Percentiles rank a stretch among this genome's conserved stretches.
Evolutionary conservation across 64 coral and sea anemone species (phyloP).

Genomic region (Exaiptasia diaphana): DNA sequence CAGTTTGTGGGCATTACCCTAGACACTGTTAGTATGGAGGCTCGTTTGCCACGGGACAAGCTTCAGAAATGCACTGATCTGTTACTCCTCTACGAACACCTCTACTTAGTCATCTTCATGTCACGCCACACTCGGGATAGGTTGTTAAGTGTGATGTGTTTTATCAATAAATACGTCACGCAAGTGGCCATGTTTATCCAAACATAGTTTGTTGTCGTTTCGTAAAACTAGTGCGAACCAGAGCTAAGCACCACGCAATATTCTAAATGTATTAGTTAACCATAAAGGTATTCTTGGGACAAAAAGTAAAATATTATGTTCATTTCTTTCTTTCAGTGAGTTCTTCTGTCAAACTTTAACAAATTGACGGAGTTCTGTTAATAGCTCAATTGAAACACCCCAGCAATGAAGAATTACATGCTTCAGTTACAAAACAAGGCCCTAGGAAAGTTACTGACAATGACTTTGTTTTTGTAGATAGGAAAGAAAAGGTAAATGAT

Average conservation of each 20-base stretch:
- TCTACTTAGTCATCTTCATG: neutral
- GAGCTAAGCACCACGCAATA: neutral
- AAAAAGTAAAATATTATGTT: too few species aligned
- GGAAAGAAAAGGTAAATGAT: neutral
- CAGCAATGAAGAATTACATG: too few species aligned
- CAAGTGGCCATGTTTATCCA: neutral
- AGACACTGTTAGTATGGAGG: neutral
- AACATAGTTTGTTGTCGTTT: neutral
- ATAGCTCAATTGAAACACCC: too few species aligned
- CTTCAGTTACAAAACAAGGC: too few species aligned
- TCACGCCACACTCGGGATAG: neutral
- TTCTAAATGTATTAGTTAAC: too few species aligned
- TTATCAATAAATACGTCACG: neutral
- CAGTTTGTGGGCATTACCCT: conserved; percentile 43
- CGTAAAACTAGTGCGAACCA: neutral
- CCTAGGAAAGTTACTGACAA: too few species aligned
- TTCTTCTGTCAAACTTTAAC: too few species aligned
- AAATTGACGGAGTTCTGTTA: too few species aligned
- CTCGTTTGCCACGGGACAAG: conserved; percentile 15
- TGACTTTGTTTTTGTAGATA: conserved; percentile 5
- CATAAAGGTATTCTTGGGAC: too few species aligned
- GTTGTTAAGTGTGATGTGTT: neutral
- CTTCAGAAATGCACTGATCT: conserved; percentile 21
- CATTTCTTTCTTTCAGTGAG: too few species aligned
- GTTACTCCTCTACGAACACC: neutral